Conservation (phyloP, 2,888 invertebrate species). For the Zaprionus lineosus region DNA sequence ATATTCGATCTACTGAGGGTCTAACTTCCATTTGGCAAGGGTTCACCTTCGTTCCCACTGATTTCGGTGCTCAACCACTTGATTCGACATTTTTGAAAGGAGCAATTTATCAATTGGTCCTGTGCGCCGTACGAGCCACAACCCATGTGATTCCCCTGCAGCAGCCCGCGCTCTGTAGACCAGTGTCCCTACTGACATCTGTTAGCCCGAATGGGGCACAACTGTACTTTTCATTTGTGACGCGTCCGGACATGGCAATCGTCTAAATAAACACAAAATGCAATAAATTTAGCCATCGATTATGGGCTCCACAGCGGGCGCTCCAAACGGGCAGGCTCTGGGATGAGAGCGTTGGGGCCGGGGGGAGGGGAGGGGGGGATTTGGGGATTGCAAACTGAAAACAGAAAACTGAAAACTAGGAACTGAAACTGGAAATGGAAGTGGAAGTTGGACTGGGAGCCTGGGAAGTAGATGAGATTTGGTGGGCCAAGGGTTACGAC, state of each 20-base stretch:
- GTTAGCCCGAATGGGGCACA: constrained; percentile 41
- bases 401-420: constrained; percentile 10
- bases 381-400: background rate
- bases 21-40: too few relatives aligned
- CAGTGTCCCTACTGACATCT: too few relatives aligned
- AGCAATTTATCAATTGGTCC: too few relatives aligned
- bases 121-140: too few relatives aligned
- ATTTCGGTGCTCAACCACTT: too few relatives aligned
- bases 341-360: background rate
- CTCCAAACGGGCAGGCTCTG: constrained; percentile 18
- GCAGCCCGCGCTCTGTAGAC: too few relatives aligned
- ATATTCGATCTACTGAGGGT: too few relatives aligned
- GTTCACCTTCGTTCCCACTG: too few relatives aligned
- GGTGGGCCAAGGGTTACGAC: constrained; percentile 5
- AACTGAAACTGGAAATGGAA: constrained; percentile 25
- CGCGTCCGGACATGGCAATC: constrained; percentile 66
- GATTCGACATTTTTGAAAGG: too few relatives aligned
- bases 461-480: background rate
- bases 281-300: constrained; percentile 75
- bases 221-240: constrained; percentile 68
- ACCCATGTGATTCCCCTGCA: too few relatives aligned
- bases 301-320: constrained; percentile 56
- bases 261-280: constrained; percentile 76
- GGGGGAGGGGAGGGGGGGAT: background rate
- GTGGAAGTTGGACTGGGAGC: background rate